These are phyloP conservation scores for Noctua janthe DNA, from an alignment of 2,888 invertebrate genomes.

Conservation along the genomic window DNA sequence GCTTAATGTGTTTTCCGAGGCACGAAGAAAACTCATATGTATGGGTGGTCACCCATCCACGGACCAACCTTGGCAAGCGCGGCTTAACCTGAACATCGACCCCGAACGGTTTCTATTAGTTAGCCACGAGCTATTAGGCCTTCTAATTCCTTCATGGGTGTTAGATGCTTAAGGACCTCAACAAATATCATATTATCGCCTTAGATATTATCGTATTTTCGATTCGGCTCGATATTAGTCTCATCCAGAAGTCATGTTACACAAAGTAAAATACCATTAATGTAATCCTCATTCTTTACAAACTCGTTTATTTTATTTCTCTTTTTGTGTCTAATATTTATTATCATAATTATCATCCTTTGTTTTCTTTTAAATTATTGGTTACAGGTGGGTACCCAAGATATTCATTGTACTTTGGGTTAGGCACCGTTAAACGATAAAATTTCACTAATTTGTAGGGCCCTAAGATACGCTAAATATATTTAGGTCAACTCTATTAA, in stretches of 20 bases:
- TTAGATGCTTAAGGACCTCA: background rate
- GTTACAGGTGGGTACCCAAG: slow-evolving; percentile 10
- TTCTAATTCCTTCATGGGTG: too few relatives aligned
- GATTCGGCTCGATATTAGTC: background rate
- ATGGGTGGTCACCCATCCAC: background rate
- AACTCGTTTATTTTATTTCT: slow-evolving; percentile 7
- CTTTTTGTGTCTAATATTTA: slow-evolving; percentile 17
- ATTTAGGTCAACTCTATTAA: background rate
- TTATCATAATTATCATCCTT: slow-evolving; percentile 17
- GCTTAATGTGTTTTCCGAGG: background rate
- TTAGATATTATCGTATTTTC: background rate
- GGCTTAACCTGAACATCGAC: background rate
- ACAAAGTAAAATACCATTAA: slow-evolving; percentile 1
- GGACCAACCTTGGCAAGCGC: background rate
- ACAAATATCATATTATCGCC: background rate
- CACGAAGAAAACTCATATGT: background rate
- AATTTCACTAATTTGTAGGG: background rate
- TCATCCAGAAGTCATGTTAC: background rate
- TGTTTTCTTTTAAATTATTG: slow-evolving; percentile 17
- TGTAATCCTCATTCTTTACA: slow-evolving; percentile 1
- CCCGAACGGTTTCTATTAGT: background rate
- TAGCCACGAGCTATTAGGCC: too few relatives aligned
- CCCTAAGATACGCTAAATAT: background rate
- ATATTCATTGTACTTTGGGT: background rate
- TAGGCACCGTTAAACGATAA: background rate